Conservation (phyloP, 2,113 vertebrate species). For the Dicerorhinus sumatrensis region DNA sequence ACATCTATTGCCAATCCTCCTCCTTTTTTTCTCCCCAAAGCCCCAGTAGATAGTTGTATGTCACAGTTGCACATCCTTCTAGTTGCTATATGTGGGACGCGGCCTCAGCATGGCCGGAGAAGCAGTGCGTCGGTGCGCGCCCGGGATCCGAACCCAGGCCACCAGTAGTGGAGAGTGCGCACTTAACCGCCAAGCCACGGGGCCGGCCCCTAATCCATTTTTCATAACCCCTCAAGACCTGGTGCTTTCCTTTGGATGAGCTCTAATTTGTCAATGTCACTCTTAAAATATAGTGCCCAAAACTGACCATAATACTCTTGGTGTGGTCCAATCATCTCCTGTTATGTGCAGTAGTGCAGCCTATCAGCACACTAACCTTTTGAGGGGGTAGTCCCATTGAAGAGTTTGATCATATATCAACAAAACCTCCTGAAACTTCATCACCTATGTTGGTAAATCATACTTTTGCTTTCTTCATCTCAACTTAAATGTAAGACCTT, state of each 20-base stretch:
- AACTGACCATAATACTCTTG: neutral
- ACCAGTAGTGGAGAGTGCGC: too few species aligned
- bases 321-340: neutral
- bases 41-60: too few species aligned
- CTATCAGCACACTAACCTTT: neutral
- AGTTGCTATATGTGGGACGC: too few species aligned
- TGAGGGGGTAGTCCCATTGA: neutral
- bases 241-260: neutral
- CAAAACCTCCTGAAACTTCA: neutral
- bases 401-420: neutral
- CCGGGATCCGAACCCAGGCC: too few species aligned
- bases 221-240: neutral
- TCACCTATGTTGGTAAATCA: neutral
- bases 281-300: neutral
- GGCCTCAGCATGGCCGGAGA: too few species aligned
- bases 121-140: too few species aligned
- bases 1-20: too few species aligned
- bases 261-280: neutral
- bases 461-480: neutral
- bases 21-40: too few species aligned
- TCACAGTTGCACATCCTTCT: too few species aligned
- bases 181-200: too few species aligned
- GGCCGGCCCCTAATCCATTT: neutral
- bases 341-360: neutral
- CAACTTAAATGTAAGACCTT: neutral